Evolutionary conservation across 2,888 invertebrate genomes (phyloP), one percentile per base, ranked within the genome.

Genomic region (Ischnura elegans): DNA sequence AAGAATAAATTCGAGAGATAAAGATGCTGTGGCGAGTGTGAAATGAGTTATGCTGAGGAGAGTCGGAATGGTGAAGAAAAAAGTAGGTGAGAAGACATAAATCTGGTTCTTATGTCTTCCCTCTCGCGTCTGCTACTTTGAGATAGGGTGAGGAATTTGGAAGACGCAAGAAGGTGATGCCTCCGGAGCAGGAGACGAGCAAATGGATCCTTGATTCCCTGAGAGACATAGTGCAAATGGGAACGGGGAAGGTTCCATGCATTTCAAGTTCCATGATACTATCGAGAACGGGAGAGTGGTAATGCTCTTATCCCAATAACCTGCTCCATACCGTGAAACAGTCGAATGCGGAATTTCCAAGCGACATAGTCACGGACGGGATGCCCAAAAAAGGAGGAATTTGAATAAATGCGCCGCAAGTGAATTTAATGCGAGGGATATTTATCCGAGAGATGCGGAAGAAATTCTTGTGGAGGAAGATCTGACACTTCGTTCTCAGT

Each of bases 301-400:
- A 76, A 76, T 76, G 76, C 76, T 76, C 76, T 76, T 76, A 76
- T 76, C 76, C 76, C 76, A 76, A 76, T 76, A 76, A 76, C 76
- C 76, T 25, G 6, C 61, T 2, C 36, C 76, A 36, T 13, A 16
- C 76, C 16, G 61, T 61, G n/a, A 61, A 61, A 61, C 61, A 61
- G 5, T 21, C 25, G 76, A 76, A 76, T 13, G 76, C 36, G 29
- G 36, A 36, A 25, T 29, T 36, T 36, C 76, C 36, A n/a, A 36
- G 36, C 29, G 76, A 76, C 29, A 10, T 8, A 13, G 36, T 13
- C 16, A 36, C 76, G 36, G 36, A 25, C 36, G 36, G 10, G 25
- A 76, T 76, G 76, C 36, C 6, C 76, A 29, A 6, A 16, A 16
- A 36, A 36, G 36, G 13, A 2, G 36, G 36, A 76, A 2, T 0